phyloP scores from a whole-genome alignment of 2,797 vertebrate genomes.

The Myotis myotis region DNA sequence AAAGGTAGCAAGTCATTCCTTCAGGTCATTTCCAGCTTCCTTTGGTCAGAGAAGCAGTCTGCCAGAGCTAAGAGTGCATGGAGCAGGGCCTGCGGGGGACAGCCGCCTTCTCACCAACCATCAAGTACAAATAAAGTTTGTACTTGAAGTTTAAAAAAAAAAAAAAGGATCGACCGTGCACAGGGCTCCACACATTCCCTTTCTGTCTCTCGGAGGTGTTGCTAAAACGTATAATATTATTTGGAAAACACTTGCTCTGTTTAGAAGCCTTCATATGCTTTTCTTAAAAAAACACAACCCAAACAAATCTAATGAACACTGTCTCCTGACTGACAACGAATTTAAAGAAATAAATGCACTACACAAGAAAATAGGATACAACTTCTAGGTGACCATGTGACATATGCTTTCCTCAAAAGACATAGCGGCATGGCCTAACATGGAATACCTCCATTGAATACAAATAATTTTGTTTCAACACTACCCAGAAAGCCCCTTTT shows the following conservation, averaged over 20 bases:
- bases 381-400: background rate
- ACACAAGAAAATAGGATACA: background rate
- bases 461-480: background rate
- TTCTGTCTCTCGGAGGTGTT: background rate
- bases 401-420: background rate
- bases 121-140: too few species aligned
- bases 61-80: rapidly evolving
- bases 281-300: background rate
- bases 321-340: background rate
- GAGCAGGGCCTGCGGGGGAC: background rate
- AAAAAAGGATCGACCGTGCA: rapidly evolving
- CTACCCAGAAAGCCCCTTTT: background rate
- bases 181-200: rapidly evolving
- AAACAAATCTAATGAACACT: background rate
- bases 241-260: background rate
- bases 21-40: background rate
- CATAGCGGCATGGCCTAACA: background rate
- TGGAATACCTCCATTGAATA: background rate
- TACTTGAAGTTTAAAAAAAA: too few species aligned
- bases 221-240: background rate
- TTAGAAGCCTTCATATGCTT: background rate
- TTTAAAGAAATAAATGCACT: background rate
- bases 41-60: background rate
- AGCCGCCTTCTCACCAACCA: background rate
- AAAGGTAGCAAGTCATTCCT: background rate